Conservation (phyloP, 2,888 invertebrate genomes). For the Trichogramma evanescens region DNA sequence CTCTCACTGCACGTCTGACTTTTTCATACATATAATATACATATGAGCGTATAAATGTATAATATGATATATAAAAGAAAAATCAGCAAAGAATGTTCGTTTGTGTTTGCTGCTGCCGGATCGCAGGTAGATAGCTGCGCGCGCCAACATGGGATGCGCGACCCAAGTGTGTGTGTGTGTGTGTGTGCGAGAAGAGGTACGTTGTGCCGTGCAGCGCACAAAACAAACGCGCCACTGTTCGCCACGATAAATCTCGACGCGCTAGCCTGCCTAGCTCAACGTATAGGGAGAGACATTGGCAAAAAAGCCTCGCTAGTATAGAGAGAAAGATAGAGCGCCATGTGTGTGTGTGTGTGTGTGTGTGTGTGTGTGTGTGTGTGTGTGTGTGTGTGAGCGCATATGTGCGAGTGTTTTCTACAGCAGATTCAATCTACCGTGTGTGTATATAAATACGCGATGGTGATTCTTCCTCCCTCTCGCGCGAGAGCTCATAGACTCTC, state of each 20-base stretch:
- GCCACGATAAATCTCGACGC: constrained; percentile 21
- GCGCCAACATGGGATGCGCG: too few species aligned
- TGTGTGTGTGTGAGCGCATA: too few species aligned
- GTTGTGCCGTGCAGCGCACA: not conserved
- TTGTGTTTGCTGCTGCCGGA: too few species aligned
- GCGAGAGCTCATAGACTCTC: constrained; percentile 5
- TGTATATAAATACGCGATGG: not conserved
- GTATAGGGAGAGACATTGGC: constrained; percentile 1
- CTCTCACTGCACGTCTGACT: too few species aligned
- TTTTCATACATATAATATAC: not conserved
- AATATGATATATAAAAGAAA: too few species aligned
- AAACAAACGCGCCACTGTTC: constrained; percentile 23
- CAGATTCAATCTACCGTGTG: constrained; percentile 13
- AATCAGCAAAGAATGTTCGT: too few species aligned
- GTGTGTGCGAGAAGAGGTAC: too few species aligned
- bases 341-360: too few species aligned
- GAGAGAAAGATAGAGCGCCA: constrained; percentile 1
- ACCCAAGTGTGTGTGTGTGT: too few species aligned
- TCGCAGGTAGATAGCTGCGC: too few species aligned
- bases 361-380: too few species aligned
- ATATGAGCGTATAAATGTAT: not conserved
- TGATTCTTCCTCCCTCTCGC: constrained; percentile 5
- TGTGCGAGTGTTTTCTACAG: too few species aligned
- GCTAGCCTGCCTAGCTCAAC: not conserved
- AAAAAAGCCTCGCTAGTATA: constrained; percentile 4